These are phyloP conservation scores for Trichogramma dendrolimi DNA, from an alignment of 2,888 invertebrate genomes.

Conservation along the genomic window DNA sequence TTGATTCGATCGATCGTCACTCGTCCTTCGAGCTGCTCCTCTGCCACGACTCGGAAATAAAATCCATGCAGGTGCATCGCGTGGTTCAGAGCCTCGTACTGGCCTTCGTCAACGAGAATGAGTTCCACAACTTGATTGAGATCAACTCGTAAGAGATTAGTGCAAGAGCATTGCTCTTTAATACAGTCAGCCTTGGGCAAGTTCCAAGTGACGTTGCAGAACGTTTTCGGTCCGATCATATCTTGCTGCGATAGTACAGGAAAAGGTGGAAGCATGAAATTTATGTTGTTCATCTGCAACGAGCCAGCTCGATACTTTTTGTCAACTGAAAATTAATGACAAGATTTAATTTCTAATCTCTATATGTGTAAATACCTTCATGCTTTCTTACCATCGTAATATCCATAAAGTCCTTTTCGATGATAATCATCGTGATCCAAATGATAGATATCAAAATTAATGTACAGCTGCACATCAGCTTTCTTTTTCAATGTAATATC, in stretches of 20 bases:
- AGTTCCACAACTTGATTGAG: constrained; percentile 7
- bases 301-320: too few relatives aligned
- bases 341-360: too few relatives aligned
- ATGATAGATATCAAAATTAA: background rate
- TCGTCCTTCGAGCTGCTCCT: constrained; percentile 64
- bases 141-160: background rate
- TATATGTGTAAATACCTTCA: too few relatives aligned
- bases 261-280: too few relatives aligned
- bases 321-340: too few relatives aligned
- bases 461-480: constrained; percentile 10
- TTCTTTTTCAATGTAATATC: background rate
- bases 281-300: too few relatives aligned
- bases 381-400: background rate
- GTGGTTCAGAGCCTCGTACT: constrained; percentile 51
- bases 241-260: background rate
- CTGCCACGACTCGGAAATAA: constrained; percentile 75
- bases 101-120: constrained; percentile 1
- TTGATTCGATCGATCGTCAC: constrained; percentile 68
- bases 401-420: constrained; percentile 8
- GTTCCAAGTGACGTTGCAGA: background rate
- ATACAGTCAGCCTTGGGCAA: background rate
- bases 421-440: constrained; percentile 11
- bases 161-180: constrained; percentile 2
- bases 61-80: constrained; percentile 85
- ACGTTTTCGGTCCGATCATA: background rate